phyloP scores from a whole-genome alignment of 2,797 vertebrate species.

The Mormyrops boulengeri region DNA sequence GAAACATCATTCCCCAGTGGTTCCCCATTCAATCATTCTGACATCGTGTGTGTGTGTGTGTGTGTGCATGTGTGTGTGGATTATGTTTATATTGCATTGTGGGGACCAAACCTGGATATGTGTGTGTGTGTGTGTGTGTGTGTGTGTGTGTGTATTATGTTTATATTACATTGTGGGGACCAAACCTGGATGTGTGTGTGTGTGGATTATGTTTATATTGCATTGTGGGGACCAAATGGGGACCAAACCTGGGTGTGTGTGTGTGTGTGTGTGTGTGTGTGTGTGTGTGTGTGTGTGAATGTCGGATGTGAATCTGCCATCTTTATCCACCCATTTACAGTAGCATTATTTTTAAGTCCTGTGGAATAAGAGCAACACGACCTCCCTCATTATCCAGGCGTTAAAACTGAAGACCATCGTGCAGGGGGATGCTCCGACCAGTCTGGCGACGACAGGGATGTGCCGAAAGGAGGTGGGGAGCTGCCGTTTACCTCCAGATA shows the following conservation, averaged over 20 bases:
- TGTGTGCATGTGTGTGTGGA: too few relatives aligned
- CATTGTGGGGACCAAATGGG: too few relatives aligned
- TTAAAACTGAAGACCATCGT: constrained; percentile 94
- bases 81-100: too few relatives aligned
- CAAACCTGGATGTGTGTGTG: too few relatives aligned
- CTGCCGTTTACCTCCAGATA: not conserved
- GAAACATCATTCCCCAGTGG: not conserved
- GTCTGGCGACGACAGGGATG: constrained; percentile 78
- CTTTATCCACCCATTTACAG: not conserved
- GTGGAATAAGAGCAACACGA: not conserved
- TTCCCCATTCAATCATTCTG: not conserved
- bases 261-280: not conserved
- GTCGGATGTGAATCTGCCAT: not conserved
- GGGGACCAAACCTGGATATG: too few relatives aligned
- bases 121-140: too few relatives aligned
- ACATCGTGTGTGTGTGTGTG: not conserved
- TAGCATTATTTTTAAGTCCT: not conserved
- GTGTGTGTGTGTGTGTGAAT: not conserved
- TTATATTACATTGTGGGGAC: too few relatives aligned
- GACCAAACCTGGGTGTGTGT: too few relatives aligned
- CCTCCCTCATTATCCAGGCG: constrained; percentile 60
- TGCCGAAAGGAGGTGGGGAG: constrained; percentile 87
- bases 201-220: too few relatives aligned
- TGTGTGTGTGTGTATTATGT: too few relatives aligned
- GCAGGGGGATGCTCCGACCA: constrained; percentile 82